Conservation (phyloP, 1,140 invertebrate species). For the Drosophila pandora region DNA sequence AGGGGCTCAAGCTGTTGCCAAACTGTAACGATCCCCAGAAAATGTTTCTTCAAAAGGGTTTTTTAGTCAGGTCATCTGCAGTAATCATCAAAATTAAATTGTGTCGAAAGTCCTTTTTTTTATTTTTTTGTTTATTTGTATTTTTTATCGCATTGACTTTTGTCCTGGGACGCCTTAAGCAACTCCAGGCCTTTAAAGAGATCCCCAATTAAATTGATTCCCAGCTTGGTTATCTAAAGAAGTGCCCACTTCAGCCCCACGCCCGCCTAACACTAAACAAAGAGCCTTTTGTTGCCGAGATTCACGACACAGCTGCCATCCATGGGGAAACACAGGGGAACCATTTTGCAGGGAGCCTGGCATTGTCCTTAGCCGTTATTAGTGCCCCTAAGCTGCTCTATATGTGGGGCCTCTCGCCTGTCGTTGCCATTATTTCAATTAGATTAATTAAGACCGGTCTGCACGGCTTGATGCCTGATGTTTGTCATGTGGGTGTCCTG, state of each 20-base stretch:
- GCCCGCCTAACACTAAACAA: slow-evolving; percentile 19
- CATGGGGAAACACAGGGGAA: neutral
- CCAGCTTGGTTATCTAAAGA: slow-evolving; percentile 16
- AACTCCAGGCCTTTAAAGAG: slow-evolving; percentile 20
- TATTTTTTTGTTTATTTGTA: no score
- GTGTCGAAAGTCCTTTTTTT: neutral
- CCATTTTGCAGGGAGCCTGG: slow-evolving; percentile 14
- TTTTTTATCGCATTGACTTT: no score
- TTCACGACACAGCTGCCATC: slow-evolving; percentile 19
- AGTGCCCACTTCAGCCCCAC: slow-evolving; percentile 17
- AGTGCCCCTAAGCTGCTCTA: slow-evolving; percentile 12
- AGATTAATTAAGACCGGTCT: slow-evolving; percentile 47
- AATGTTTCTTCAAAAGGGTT: neutral
- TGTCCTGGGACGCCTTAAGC: slow-evolving; percentile 1
- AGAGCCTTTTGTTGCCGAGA: slow-evolving; percentile 27
- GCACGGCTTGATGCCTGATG: slow-evolving; percentile 5
- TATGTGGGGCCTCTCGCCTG: slow-evolving; percentile 34
- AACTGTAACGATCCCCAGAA: neutral
- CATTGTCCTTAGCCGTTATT: slow-evolving; percentile 50
- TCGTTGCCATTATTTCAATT: slow-evolving; percentile 49
- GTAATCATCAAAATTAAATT: slow-evolving; percentile 3
- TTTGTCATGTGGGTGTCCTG: neutral
- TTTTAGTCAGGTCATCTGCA: slow-evolving; percentile 3
- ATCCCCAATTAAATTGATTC: slow-evolving; percentile 25
- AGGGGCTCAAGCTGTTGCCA: neutral